Conservation (phyloP, 2,113 vertebrate genomes). For the Eulemur macaco region DNA sequence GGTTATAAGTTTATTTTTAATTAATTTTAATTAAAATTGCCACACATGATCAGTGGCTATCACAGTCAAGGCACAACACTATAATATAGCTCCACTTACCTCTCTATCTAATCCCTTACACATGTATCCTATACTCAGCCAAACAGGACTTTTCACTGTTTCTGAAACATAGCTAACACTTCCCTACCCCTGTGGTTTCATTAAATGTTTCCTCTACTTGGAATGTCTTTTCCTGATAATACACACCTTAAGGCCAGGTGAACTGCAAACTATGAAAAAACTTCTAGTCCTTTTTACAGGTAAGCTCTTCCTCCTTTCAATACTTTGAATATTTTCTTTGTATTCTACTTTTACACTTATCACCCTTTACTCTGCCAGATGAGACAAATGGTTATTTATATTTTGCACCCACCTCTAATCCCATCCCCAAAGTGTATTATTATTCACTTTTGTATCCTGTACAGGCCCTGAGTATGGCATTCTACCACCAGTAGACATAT, state of each 20-base stretch:
- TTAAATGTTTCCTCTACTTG: not conserved
- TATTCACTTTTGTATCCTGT: not conserved
- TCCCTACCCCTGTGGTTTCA: not conserved
- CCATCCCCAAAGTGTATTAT: not conserved
- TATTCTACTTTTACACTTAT: not conserved
- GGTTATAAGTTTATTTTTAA: not conserved
- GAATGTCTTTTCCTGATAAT: not conserved
- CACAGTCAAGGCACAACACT: not conserved
- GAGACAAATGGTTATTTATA: not conserved
- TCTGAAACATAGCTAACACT: not conserved
- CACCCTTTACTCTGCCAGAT: not conserved
- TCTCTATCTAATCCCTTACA: not conserved
- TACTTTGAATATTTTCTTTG: not conserved
- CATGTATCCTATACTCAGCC: not conserved
- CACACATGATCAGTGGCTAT: not conserved
- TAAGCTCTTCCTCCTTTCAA: not conserved
- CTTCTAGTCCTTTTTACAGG: not conserved
- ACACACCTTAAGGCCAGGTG: not conserved
- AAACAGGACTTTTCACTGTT: not conserved
- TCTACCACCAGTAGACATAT: not conserved
- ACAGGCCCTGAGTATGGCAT: not conserved
- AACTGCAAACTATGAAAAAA: not conserved
- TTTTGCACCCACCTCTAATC: not conserved
- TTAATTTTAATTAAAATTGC: not conserved
- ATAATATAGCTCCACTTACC: not conserved